These are phyloP conservation scores for Lepidocyrtinus sp. DNA, from an alignment of 2,888 invertebrate genomes.

Conservation along the genomic window DNA sequence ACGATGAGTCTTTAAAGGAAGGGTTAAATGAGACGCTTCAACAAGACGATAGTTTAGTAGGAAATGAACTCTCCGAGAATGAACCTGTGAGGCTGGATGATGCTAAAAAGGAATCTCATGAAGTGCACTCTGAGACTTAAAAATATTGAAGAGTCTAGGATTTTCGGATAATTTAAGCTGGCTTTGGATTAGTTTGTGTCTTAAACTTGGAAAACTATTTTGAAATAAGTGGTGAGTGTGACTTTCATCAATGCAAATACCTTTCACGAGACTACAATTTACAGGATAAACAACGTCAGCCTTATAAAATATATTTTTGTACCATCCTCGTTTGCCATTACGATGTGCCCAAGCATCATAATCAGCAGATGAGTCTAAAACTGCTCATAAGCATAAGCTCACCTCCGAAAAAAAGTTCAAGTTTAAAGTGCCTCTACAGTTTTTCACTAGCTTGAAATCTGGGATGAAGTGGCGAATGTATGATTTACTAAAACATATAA, in stretches of 20 bases:
- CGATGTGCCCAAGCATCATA: slow-evolving; percentile 54
- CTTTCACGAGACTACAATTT: background rate
- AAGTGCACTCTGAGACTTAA: too few relatives aligned
- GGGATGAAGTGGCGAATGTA: slow-evolving; percentile 36
- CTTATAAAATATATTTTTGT: slow-evolving; percentile 2
- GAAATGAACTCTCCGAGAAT: background rate
- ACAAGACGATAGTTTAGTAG: background rate
- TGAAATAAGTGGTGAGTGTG: slow-evolving; percentile 14
- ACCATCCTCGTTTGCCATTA: slow-evolving; percentile 39
- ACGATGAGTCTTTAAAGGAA: slow-evolving; percentile 12
- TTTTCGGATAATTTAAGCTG: too few relatives aligned
- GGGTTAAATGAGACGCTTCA: slow-evolving; percentile 11
- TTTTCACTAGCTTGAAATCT: slow-evolving; percentile 51
- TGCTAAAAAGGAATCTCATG: slow-evolving; percentile 37
- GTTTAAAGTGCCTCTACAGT: slow-evolving; percentile 52
- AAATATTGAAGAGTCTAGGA: too few relatives aligned
- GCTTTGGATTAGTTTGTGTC: too few relatives aligned
- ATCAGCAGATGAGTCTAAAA: slow-evolving; percentile 32
- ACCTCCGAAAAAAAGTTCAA: slow-evolving; percentile 14
- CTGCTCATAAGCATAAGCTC: too few relatives aligned
- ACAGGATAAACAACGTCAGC: slow-evolving; percentile 4
- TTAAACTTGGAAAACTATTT: slow-evolving; percentile 1
- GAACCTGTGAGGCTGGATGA: background rate
- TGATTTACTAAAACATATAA: background rate
- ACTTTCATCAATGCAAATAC: slow-evolving; percentile 32